phyloP scores from a whole-genome alignment of 2,888 invertebrate species.

The Acrocyrtus sp. region DNA sequence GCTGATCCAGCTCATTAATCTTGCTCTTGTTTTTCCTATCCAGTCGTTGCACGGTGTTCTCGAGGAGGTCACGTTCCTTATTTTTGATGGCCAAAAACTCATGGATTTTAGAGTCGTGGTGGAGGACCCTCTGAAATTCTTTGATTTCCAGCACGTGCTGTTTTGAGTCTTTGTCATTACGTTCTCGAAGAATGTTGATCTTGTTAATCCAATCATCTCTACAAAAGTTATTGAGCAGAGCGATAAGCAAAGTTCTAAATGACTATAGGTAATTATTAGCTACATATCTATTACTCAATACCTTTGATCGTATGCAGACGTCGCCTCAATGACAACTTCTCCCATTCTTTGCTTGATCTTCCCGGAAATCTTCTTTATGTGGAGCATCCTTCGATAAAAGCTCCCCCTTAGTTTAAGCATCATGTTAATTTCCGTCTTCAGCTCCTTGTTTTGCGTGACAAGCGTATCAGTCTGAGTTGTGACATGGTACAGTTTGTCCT shows the following conservation, averaged over 20 bases:
- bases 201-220: constrained; percentile 54
- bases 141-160: constrained; percentile 57
- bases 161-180: constrained; percentile 56
- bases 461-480: constrained; percentile 55
- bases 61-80: constrained; percentile 42
- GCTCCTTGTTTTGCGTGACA: constrained; percentile 46
- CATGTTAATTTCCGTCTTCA: constrained; percentile 55
- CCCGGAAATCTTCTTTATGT: constrained; percentile 46
- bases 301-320: constrained; percentile 56
- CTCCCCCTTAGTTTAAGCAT: constrained; percentile 58
- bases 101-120: constrained; percentile 54
- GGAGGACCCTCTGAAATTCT: constrained; percentile 52
- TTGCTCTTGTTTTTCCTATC: constrained; percentile 48
- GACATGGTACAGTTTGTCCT: constrained; percentile 55
- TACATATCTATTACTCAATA: no score
- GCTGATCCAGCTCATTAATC: constrained; percentile 43
- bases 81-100: constrained; percentile 54
- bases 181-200: constrained; percentile 49
- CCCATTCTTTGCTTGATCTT: constrained; percentile 56
- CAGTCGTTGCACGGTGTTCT: constrained; percentile 40
- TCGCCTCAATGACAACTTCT: constrained; percentile 55
- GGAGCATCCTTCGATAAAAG: constrained; percentile 50
- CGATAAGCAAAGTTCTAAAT: no score
- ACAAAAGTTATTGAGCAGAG: no score
- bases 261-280: no score